Evolutionary conservation across 2,113 vertebrate species (phyloP).

Genomic region (Daphoenositta chrysoptera): DNA sequence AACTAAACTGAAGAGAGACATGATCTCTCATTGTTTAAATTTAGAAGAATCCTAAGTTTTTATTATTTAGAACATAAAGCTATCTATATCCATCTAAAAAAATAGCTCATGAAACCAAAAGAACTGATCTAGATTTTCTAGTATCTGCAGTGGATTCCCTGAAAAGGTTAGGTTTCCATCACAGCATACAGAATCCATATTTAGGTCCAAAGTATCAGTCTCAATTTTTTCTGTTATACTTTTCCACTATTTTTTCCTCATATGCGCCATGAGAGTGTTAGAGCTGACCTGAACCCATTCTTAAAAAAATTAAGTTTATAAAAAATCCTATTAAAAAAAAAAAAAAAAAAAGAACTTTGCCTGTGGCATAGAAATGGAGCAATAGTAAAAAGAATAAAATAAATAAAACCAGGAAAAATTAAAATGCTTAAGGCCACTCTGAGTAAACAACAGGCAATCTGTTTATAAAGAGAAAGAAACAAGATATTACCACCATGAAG

Average conservation of each 20-base stretch:
- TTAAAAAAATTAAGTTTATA: background rate
- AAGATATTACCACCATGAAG: background rate
- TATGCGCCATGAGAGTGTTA: background rate
- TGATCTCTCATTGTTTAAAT: background rate
- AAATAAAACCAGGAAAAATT: background rate
- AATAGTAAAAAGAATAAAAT: background rate
- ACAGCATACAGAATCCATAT: background rate
- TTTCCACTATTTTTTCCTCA: background rate
- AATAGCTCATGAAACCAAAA: background rate
- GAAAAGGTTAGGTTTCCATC: background rate
- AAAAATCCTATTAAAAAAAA: background rate
- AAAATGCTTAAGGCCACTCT: background rate
- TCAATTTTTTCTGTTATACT: background rate
- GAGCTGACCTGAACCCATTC: background rate
- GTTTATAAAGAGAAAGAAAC: slow-evolving; percentile 7
- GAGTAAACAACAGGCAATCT: background rate
- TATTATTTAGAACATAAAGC: background rate
- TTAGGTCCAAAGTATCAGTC: background rate
- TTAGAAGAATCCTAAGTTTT: background rate
- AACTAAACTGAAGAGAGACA: background rate
- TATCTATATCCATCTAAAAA: background rate
- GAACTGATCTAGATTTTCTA: background rate
- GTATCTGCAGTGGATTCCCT: background rate
- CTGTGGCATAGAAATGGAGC: background rate
- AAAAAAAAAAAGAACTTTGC: background rate